Evolutionary conservation across 2,113 vertebrate genomes (phyloP).

Genomic region (Corythornis madagascariensis): DNA sequence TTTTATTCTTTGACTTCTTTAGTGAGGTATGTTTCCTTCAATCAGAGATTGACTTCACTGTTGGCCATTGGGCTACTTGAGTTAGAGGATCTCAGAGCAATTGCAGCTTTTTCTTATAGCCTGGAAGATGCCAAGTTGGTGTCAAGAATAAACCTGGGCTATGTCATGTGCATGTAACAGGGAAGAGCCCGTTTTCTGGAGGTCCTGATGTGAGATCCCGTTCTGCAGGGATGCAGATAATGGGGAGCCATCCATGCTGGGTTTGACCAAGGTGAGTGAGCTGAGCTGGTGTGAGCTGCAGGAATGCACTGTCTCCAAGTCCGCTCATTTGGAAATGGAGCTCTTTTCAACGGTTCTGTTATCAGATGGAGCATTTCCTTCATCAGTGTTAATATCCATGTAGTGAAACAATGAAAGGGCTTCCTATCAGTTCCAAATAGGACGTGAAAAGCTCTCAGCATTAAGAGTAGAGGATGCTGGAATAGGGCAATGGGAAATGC

Average conservation of each 20-base stretch:
- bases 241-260: not conserved
- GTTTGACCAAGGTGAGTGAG: not conserved
- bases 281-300: constrained; percentile 32
- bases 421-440: constrained; percentile 87
- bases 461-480: constrained; percentile 84
- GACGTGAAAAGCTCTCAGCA: constrained; percentile 81
- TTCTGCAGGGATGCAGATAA: not conserved
- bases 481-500: constrained; percentile 86
- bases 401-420: constrained; percentile 83
- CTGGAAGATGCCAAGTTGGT: not conserved
- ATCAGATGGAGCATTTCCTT: constrained; percentile 87
- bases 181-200: not conserved
- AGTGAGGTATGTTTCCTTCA: not conserved
- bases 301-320: constrained; percentile 55
- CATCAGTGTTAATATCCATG: constrained; percentile 85
- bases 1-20: not conserved
- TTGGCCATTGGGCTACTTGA: not conserved
- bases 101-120: not conserved
- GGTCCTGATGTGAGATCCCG: not conserved
- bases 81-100: not conserved
- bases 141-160: not conserved
- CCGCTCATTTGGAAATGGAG: constrained; percentile 73
- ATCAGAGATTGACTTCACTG: not conserved
- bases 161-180: not conserved
- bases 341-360: constrained; percentile 77